These are phyloP conservation scores for Pseudois nayaur DNA, from an alignment of 2,113 vertebrate genomes.

Conservation along the genomic window DNA sequence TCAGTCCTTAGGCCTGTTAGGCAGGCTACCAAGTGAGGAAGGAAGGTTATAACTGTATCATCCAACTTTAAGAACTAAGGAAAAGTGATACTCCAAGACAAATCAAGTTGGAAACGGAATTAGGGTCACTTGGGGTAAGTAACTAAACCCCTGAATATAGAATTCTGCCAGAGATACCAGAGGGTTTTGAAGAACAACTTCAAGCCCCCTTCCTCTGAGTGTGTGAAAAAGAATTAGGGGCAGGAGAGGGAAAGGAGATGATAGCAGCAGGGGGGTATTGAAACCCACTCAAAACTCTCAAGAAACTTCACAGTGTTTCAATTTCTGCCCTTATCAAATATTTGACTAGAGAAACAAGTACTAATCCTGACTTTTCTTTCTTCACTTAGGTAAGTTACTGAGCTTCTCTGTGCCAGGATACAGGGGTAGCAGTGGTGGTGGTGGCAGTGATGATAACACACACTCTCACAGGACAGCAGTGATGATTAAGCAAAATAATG, in stretches of 20 bases:
- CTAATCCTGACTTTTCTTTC: not conserved
- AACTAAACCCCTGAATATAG: not conserved
- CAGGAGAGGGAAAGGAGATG: not conserved
- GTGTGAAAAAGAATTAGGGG: not conserved
- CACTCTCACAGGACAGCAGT: not conserved
- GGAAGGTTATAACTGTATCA: not conserved
- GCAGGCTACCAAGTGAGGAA: not conserved
- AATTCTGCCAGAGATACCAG: not conserved
- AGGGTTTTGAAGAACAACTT: not conserved
- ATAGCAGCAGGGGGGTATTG: accelerated
- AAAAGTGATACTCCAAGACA: not conserved
- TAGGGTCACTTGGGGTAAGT: not conserved
- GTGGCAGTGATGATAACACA: not conserved
- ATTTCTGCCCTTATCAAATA: not conserved
- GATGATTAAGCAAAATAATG: not conserved
- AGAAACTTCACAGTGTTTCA: not conserved
- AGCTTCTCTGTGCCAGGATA: not conserved
- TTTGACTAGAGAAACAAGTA: not conserved
- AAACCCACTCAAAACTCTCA: not conserved
- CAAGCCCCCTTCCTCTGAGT: not conserved
- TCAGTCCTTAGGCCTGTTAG: not conserved
- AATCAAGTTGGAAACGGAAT: not conserved
- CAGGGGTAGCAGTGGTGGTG: not conserved
- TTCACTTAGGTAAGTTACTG: not conserved
- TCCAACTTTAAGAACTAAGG: not conserved